phyloP scores from a whole-genome alignment of 2,888 invertebrate genomes.

The Athalia cordata region DNA sequence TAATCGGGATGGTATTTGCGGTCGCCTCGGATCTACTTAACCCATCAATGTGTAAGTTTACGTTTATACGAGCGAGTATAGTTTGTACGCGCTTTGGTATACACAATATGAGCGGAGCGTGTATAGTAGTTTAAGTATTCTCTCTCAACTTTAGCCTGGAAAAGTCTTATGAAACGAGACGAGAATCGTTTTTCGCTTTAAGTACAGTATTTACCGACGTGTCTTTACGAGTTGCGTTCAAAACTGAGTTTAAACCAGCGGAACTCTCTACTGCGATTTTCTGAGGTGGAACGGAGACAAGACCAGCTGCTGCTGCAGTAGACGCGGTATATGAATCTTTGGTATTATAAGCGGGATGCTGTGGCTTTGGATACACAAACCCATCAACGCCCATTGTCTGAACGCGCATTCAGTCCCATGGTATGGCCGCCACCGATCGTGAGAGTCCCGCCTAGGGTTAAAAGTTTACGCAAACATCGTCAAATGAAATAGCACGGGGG shows the following conservation, averaged over 20 bases:
- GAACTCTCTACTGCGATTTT: conserved; percentile 7
- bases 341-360: background rate
- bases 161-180: conserved; percentile 38
- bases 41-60: conserved; percentile 16
- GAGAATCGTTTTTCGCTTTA: conserved; percentile 38
- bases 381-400: conserved; percentile 28
- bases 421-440: conserved; percentile 2
- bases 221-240: conserved; percentile 35
- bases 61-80: background rate
- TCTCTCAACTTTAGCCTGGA: background rate
- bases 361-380: conserved; percentile 12
- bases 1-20: conserved; percentile 45
- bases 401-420: conserved; percentile 2
- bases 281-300: conserved; percentile 1
- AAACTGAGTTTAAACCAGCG: conserved; percentile 8
- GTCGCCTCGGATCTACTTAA: conserved; percentile 39
- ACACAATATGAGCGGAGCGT: conserved; percentile 4
- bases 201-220: conserved; percentile 40
- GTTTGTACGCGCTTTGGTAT: background rate
- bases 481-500: no score
- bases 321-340: background rate
- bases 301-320: background rate
- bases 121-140: conserved; percentile 23
- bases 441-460: background rate
- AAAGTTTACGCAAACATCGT: conserved; percentile 12